A percentile compares a stretch with the other conserved stretches of the same genome.
Conservation (phyloP, 2,797 vertebrate species). For the Syngnathus acus region DNA sequence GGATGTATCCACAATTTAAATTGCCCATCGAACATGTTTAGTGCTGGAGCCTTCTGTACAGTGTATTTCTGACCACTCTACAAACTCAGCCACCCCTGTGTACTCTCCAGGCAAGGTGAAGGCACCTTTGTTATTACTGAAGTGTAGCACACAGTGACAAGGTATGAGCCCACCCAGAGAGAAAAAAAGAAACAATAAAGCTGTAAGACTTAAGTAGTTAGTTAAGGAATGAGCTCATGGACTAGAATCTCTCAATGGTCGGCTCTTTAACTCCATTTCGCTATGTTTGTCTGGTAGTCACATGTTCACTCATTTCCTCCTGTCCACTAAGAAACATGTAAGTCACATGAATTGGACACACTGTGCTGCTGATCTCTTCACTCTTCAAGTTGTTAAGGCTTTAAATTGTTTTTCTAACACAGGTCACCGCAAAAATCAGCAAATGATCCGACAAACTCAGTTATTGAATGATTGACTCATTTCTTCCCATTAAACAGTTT, state of each 20-base stretch:
- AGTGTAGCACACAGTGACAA: background rate
- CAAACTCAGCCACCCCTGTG: background rate
- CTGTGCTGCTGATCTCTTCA: conserved; percentile 38
- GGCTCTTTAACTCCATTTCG: background rate
- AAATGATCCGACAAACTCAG: conserved; percentile 12
- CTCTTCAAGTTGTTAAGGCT: conserved; percentile 28
- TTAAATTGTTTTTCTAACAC: conserved; percentile 36
- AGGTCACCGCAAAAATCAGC: conserved; percentile 13
- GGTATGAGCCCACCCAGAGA: background rate
- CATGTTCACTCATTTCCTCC: conserved; percentile 30
- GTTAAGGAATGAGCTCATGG: background rate
- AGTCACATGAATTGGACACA: conserved; percentile 41
- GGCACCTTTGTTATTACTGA: background rate
- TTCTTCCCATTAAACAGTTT: background rate
- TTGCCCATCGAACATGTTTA: background rate
- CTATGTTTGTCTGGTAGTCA: conserved; percentile 24
- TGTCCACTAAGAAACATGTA: conserved; percentile 20
- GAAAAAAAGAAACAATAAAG: background rate
- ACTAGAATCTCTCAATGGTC: conserved; percentile 1
- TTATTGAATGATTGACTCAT: background rate
- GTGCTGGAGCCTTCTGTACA: background rate
- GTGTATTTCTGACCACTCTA: background rate
- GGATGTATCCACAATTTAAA: too few relatives aligned
- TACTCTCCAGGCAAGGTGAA: background rate
- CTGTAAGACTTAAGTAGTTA: background rate